phyloP scores from a whole-genome alignment of 2,113 vertebrate species.

The Onychostoma macrolepis region DNA sequence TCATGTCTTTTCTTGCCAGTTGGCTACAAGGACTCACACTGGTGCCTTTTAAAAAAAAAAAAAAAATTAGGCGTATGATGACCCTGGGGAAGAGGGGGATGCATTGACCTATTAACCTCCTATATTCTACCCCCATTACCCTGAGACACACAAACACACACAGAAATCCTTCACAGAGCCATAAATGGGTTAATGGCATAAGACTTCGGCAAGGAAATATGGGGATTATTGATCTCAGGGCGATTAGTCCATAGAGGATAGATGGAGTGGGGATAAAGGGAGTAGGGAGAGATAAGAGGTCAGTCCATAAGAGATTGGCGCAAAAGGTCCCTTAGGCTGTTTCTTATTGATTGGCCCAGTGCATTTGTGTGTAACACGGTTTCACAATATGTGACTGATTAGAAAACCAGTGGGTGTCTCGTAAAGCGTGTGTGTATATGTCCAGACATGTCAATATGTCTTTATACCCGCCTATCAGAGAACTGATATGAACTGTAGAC shows the following conservation, averaged over 20 bases:
- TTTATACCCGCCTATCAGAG: neutral
- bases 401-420: constrained; percentile 11
- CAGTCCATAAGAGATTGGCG: constrained; percentile 29
- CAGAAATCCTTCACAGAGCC: neutral
- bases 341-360: constrained; percentile 33
- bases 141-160: constrained; percentile 9
- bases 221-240: constrained; percentile 30
- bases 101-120: constrained; percentile 32
- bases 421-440: neutral
- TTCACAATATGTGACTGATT: constrained; percentile 17
- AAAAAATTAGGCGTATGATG: neutral
- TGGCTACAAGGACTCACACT: neutral
- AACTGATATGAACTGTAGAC: constrained; percentile 7
- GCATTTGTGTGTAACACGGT: neutral
- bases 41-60: neutral
- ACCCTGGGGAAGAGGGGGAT: neutral
- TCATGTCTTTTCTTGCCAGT: neutral
- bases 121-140: constrained; percentile 7
- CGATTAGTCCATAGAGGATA: constrained; percentile 6
- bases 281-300: constrained; percentile 24
- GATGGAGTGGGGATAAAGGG: neutral
- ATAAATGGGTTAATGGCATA: constrained; percentile 20
- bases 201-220: constrained; percentile 11
- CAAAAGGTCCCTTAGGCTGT: constrained; percentile 34
- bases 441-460: constrained; percentile 29